A percentile compares a stretch with the other conserved stretches of the same genome.
These are phyloP conservation scores for Helarctos malayanus DNA, from an alignment of 2,797 vertebrate genomes.

Conservation along the genomic window DNA sequence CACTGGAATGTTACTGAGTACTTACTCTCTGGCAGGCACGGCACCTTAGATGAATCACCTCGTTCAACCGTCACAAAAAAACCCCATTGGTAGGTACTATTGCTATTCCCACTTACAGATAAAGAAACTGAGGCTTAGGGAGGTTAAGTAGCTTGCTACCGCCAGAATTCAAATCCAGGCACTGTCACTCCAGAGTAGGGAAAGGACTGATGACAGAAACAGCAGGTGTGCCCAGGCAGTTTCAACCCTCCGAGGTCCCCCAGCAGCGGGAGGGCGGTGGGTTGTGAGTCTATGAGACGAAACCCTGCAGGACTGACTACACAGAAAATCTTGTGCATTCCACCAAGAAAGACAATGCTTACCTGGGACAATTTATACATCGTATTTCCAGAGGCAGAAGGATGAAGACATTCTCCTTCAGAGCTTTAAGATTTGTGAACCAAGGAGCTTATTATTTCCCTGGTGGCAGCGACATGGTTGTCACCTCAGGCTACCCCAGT, in stretches of 20 bases:
- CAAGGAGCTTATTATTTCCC: not conserved
- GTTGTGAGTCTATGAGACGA: too few relatives aligned
- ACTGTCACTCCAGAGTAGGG: not conserved
- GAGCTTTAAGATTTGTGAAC: not conserved
- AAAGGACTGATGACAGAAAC: not conserved
- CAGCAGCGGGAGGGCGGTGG: not conserved
- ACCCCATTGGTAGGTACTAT: not conserved
- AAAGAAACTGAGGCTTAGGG: not conserved
- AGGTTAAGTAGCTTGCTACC: not conserved
- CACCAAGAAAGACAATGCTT: not conserved
- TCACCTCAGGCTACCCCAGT: not conserved
- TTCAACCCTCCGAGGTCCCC: not conserved
- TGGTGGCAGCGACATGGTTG: fast-evolving
- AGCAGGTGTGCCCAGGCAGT: too few relatives aligned
- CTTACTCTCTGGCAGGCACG: not conserved
- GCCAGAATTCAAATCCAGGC: not conserved
- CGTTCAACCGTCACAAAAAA: not conserved
- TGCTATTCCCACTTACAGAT: not conserved
- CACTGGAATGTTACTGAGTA: not conserved
- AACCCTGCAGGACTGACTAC: not conserved
- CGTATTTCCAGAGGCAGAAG: not conserved
- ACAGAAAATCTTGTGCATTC: not conserved
- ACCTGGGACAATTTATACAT: not conserved
- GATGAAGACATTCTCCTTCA: not conserved
- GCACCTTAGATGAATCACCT: not conserved